A percentile compares a stretch with the other conserved stretches of the same genome.
Conservation (phyloP, 2,888 invertebrate genomes). For the Drosophila prostipennis region DNA sequence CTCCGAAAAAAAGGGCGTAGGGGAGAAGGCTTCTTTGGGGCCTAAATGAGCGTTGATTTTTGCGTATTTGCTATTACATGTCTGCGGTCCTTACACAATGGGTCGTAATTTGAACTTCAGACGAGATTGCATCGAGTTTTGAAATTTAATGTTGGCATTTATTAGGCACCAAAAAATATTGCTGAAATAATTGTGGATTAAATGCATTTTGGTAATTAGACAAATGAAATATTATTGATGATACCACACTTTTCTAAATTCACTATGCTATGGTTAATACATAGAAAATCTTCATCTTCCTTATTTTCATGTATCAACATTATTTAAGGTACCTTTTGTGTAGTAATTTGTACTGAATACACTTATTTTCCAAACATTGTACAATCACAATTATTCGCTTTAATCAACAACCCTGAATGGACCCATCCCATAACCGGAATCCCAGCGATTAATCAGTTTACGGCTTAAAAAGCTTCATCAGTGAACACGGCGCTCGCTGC, state of each 20-base stretch:
- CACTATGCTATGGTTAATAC: no score
- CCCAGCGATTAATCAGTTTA: constrained; percentile 58
- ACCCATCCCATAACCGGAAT: constrained; percentile 20
- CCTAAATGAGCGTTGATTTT: constrained; percentile 28
- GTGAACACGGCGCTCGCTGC: constrained; percentile 29
- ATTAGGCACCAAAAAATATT: neutral
- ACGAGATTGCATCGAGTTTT: constrained; percentile 10
- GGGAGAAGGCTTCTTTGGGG: constrained; percentile 26
- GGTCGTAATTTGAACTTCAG: constrained; percentile 42
- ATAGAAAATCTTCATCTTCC: no score
- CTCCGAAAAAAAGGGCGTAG: neutral
- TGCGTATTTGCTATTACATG: constrained; percentile 38
- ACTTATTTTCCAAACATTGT: neutral
- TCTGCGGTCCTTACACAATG: constrained; percentile 44
- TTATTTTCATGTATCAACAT: neutral
- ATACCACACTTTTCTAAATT: no score
- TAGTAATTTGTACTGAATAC: neutral
- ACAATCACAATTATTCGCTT: constrained; percentile 14
- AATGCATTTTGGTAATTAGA: no score
- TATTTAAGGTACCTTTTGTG: neutral
- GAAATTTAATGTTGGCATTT: neutral
- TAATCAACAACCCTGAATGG: constrained; percentile 6
- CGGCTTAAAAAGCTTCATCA: constrained; percentile 63
- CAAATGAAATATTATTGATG: no score
- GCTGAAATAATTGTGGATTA: neutral